Conservation (phyloP, 2,113 vertebrate genomes). For the Coreoperca whiteheadi region DNA sequence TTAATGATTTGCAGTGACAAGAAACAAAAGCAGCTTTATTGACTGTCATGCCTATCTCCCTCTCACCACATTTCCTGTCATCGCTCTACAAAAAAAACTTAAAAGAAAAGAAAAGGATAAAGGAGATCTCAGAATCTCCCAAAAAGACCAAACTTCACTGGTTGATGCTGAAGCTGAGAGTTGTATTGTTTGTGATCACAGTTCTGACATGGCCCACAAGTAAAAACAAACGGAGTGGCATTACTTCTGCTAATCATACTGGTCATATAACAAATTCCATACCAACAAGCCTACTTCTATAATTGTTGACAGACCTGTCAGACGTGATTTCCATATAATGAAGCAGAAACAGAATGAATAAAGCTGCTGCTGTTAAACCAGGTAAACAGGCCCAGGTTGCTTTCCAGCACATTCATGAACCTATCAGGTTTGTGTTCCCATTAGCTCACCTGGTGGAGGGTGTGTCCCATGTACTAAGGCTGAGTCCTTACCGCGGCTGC, state of each 20-base stretch:
- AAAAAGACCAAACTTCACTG: too few relatives aligned
- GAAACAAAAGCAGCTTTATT: not conserved
- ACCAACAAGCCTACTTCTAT: not conserved
- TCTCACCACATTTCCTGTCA: not conserved
- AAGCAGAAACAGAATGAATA: not conserved
- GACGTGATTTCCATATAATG: too few relatives aligned
- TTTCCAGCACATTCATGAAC: not conserved
- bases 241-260: not conserved
- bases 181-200: not conserved
- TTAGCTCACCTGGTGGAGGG: too few relatives aligned
- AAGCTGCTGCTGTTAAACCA: not conserved
- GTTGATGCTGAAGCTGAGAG: not conserved
- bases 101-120: too few relatives aligned
- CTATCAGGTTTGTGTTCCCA: not conserved
- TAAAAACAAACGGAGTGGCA: not conserved
- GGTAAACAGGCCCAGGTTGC: not conserved
- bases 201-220: not conserved
- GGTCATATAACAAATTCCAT: not conserved
- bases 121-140: too few relatives aligned
- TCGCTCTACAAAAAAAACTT: not conserved
- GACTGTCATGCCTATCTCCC: not conserved
- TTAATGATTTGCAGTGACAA: too few relatives aligned
- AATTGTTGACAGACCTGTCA: not conserved
- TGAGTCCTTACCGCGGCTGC: too few relatives aligned
- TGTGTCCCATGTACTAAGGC: too few relatives aligned